Evolutionary conservation across 2,797 vertebrate genomes (phyloP), one percentile per base, ranked within the genome.

Genomic region (Phoebastria nigripes): DNA sequence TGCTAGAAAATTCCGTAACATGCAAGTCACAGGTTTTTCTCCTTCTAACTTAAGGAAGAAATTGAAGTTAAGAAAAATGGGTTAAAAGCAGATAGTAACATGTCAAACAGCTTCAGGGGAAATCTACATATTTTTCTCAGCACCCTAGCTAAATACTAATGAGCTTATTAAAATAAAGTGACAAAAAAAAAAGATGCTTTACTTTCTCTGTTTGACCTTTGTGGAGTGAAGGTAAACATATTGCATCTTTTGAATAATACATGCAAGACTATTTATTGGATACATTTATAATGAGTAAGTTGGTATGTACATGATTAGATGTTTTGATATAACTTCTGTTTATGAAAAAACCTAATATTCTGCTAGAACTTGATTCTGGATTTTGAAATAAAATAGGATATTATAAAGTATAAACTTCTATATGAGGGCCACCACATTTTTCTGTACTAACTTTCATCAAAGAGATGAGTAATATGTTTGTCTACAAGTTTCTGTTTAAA

Each of bases 161-260:
- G 24, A 93, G 47, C 62, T 80, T 92, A 82, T 89, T 89, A 89
- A 95, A 91, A 95, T 83, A 74, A 95, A 84, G 83, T 77, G 86
- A 52, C 33, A 65, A 37, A 93, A 78, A 89, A 63, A 78, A 61
- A 35, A n/a, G 51, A 55, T 82, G 66, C 70, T 95, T 95, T 94
- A 74, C 51, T 89, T 95, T 89, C 47, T 82, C 19, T 92, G 24
- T 90, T 92, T 93, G 93, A 91, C 92, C 78, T 95, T 80, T 93
- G 55, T 94, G 46, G 59, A 77, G 31, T 87, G 89, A 92, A 92
- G 81, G 78, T 96, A 97, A 95, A 94, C 59, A 80, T 88, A 74
- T 46, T 73, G 47, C 74, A 82, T 87, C 87, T 41, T 94, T 85
- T 96, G 90, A 93, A 96, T 91, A 94, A 92, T 89, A 77, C 78